Evolutionary conservation across 2,888 invertebrate species (phyloP), one percentile per base, ranked within the genome.

Genomic region (Crematogaster levior): DNA sequence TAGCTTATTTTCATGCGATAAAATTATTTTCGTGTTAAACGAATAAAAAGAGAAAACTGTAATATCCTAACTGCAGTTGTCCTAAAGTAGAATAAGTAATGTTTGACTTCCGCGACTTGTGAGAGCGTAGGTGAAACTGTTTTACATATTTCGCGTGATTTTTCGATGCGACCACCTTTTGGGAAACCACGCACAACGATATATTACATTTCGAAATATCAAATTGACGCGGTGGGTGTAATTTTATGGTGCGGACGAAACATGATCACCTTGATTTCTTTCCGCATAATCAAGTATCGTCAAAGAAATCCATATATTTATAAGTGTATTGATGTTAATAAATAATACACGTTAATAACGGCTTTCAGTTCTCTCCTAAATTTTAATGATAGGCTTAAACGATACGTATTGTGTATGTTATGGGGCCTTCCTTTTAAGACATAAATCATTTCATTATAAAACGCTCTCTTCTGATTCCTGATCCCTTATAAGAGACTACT

Each of bases 131-230:
- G 86, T 66, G 82, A 77, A 65, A 84, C 83, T 77, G 80, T 61
- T 75, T 88, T 83, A 82, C 86, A 80, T 83, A 85, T 88, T 82
- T 63, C 83, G 85, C 58, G 66, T 72, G 63, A 84, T 74, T 82
- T 81, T 85, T 83, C 65, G 75, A 86, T 73, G 75, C 83, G 81
- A 72, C 72, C 61, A 58, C 61, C 88, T 85, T 83, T 88, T 85
- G 68, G 83, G 60, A 81, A 83, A 84, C 46, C 66, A 77, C 43
- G 70, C 34, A 34, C 3, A 51, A 34, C 30, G 9, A 51, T 51
- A 75, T 9, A 51, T 68, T 43, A 43, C 18, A 43, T 56, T 77
- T 68, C 68, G 43, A 77, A 68, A 77, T 75, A 30, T 34, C n/a
- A 61, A n/a, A 53, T 77, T 10, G n/a, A 56, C 18, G 51, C 37